Evolutionary conservation across 2,888 invertebrate genomes (phyloP).

Genomic region (Hirtodrosophila alboralis): DNA sequence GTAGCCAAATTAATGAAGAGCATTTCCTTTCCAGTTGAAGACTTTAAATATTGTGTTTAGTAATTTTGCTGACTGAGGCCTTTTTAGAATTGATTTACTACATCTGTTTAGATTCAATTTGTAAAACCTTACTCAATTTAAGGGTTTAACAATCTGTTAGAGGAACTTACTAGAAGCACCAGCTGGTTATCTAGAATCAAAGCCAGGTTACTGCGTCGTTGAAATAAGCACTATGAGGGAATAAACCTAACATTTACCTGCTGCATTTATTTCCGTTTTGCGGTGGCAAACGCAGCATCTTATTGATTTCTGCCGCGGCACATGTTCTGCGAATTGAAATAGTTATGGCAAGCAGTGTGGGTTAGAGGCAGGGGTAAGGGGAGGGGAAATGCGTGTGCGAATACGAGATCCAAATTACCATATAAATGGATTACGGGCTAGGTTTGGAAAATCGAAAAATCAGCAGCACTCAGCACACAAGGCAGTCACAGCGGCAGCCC

Average conservation of each 20-base stretch:
- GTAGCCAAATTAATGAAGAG: too few relatives aligned
- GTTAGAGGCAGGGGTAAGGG: constrained; percentile 19
- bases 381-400: constrained; percentile 17
- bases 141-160: not conserved
- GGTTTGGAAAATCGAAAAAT: constrained; percentile 49
- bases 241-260: constrained; percentile 53
- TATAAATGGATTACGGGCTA: constrained; percentile 72
- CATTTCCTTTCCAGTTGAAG: too few relatives aligned
- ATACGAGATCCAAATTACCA: constrained; percentile 61
- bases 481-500: constrained; percentile 30
- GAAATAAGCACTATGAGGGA: constrained; percentile 4
- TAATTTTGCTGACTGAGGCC: too few relatives aligned
- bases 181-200: constrained; percentile 1
- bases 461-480: constrained; percentile 8
- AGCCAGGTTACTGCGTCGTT: not conserved
- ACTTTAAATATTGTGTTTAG: too few relatives aligned
- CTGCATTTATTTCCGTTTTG: constrained; percentile 62
- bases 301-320: constrained; percentile 54
- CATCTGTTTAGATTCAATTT: too few relatives aligned
- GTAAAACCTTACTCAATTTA: not conserved
- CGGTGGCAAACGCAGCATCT: constrained; percentile 20
- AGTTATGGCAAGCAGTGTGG: constrained; percentile 61
- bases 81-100: too few relatives aligned
- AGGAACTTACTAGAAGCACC: not conserved
- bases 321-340: constrained; percentile 70